These are phyloP conservation scores for Leptinotarsa texana DNA, from an alignment of 1,140 invertebrate genomes.

Conservation along the genomic window DNA sequence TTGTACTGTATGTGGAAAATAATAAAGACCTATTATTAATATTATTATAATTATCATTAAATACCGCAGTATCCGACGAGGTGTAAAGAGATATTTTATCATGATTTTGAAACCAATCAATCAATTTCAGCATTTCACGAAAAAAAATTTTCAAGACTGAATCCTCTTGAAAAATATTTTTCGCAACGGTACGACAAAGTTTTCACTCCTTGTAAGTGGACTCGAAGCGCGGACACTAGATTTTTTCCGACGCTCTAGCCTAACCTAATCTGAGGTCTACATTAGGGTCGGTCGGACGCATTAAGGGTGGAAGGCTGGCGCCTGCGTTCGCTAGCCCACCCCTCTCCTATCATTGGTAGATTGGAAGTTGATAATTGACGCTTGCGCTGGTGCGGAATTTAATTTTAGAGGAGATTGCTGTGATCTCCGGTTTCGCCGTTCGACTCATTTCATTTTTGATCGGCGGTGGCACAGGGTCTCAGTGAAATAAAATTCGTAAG, in stretches of 20 bases:
- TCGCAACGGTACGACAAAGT: not conserved
- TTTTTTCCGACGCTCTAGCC: slow-evolving; percentile 45
- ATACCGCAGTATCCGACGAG: not conserved
- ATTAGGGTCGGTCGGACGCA: slow-evolving; percentile 50
- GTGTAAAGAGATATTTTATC: too few species aligned
- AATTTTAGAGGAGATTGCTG: slow-evolving; percentile 38
- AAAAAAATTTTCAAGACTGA: too few species aligned
- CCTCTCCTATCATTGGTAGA: slow-evolving; percentile 45
- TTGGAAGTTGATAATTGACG: slow-evolving; percentile 44
- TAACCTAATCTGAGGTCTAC: slow-evolving; percentile 51
- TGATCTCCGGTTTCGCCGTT: slow-evolving; percentile 28
- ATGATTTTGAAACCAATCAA: too few species aligned
- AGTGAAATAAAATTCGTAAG: not conserved
- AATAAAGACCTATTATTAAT: too few species aligned
- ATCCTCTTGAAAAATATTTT: not conserved
- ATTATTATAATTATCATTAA: too few species aligned
- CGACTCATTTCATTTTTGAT: slow-evolving; percentile 20
- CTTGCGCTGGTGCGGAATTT: slow-evolving; percentile 42
- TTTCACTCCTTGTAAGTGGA: slow-evolving; percentile 11
- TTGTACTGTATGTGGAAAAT: too few species aligned
- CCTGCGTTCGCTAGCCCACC: slow-evolving; percentile 42
- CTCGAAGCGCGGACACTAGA: slow-evolving; percentile 29
- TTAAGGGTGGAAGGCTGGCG: slow-evolving; percentile 47
- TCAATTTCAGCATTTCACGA: too few species aligned
- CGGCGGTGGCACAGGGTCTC: not conserved